Evolutionary conservation across 2,113 vertebrate genomes (phyloP).

Genomic region (Chaenogobius annularis): DNA sequence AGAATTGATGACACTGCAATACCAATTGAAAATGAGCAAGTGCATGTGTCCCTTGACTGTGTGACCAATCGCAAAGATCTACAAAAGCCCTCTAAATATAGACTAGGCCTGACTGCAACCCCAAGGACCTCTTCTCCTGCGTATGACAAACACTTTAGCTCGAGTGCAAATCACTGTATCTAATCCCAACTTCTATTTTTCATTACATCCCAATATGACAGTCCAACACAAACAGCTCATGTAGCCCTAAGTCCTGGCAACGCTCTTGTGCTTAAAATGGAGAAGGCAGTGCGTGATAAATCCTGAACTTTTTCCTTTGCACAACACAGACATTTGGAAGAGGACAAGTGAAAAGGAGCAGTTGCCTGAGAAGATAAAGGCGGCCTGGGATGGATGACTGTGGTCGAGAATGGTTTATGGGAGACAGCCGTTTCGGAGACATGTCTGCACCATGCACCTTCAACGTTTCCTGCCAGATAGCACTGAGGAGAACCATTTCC

Average conservation of each 20-base stretch:
- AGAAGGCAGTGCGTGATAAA: slow-evolving; percentile 15
- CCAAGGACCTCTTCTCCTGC: neutral
- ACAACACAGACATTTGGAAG: neutral
- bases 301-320: slow-evolving; percentile 7
- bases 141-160: neutral
- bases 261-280: slow-evolving; percentile 5
- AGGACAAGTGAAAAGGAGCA: slow-evolving; percentile 7
- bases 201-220: slow-evolving; percentile 18
- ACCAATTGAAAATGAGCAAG: too few species aligned
- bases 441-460: slow-evolving; percentile 65
- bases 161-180: slow-evolving; percentile 11
- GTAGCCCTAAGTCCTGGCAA: neutral
- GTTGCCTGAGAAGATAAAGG: slow-evolving; percentile 24
- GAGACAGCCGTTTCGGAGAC: slow-evolving; percentile 44
- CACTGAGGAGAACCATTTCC: slow-evolving; percentile 60
- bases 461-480: slow-evolving; percentile 56
- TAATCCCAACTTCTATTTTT: slow-evolving; percentile 13
- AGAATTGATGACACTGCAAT: too few species aligned
- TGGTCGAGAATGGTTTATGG: slow-evolving; percentile 33
- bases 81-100: neutral
- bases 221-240: slow-evolving; percentile 1
- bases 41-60: neutral
- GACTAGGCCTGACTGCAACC: neutral
- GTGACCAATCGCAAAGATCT: neutral
- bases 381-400: slow-evolving; percentile 44